phyloP scores from a whole-genome alignment of 1,140 invertebrate genomes.

The Maconellicoccus hirsutus region DNA sequence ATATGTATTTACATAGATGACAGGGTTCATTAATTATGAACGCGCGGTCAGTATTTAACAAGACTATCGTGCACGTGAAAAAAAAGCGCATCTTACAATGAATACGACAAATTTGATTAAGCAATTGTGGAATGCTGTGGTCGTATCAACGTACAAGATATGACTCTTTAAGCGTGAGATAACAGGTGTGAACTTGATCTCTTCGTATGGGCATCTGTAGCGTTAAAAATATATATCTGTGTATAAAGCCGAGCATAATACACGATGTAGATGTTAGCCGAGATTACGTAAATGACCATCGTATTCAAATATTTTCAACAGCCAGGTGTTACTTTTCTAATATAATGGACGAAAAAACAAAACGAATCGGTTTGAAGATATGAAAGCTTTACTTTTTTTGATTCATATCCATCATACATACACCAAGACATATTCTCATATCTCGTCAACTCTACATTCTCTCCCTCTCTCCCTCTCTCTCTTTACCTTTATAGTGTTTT shows the following conservation, averaged over 20 bases:
- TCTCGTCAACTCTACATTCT: too few relatives aligned
- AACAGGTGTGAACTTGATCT: slow-evolving; percentile 19
- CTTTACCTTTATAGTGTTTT: too few relatives aligned
- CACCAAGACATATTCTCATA: too few relatives aligned
- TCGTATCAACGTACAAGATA: not conserved
- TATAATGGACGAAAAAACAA: slow-evolving; percentile 4
- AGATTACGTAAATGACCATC: slow-evolving; percentile 20
- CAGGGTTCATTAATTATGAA: not conserved
- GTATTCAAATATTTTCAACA: slow-evolving; percentile 15
- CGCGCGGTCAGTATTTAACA: not conserved
- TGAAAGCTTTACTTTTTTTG: not conserved
- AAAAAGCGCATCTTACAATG: slow-evolving; percentile 4
- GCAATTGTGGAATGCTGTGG: not conserved
- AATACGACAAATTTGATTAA: slow-evolving; percentile 18
- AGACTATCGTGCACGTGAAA: not conserved
- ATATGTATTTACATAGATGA: slow-evolving; percentile 10
- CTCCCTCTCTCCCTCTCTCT: too few relatives aligned
- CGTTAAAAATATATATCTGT: not conserved
- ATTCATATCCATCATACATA: not conserved
- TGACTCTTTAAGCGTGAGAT: slow-evolving; percentile 14
- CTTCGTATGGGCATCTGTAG: not conserved
- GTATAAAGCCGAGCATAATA: not conserved
- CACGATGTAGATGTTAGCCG: slow-evolving; percentile 1
- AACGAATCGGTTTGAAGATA: slow-evolving; percentile 10
- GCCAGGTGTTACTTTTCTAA: slow-evolving; percentile 17